phyloP scores from a whole-genome alignment of 2,113 vertebrate genomes.

The Scomber colias region DNA sequence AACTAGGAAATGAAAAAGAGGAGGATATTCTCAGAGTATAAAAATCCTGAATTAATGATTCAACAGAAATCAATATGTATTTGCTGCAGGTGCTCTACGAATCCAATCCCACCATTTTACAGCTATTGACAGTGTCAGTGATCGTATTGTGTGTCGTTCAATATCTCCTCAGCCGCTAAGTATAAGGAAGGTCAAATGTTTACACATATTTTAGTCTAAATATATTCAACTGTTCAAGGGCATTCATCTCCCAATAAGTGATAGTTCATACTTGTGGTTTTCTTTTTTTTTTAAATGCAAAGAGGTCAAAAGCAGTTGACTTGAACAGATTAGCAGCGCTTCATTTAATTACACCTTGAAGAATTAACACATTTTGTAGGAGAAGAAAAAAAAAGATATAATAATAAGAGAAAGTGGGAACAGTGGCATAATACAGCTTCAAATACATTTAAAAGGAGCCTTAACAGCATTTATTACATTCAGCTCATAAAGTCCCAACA shows the following conservation, averaged over 20 bases:
- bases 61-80: not conserved
- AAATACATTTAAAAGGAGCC: not conserved
- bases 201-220: not conserved
- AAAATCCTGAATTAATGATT: slow-evolving; percentile 18
- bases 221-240: not conserved
- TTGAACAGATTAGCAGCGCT: not conserved
- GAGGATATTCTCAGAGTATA: not conserved
- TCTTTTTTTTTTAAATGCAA: not conserved
- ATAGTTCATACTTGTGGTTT: not conserved
- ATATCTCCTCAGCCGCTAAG: not conserved
- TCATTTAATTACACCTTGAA: not conserved
- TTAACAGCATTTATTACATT: not conserved
- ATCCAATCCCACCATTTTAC: not conserved
- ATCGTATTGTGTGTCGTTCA: not conserved
- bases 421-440: not conserved
- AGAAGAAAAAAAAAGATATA: not conserved
- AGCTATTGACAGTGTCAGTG: not conserved
- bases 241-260: not conserved
- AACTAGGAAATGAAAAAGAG: slow-evolving; percentile 41
- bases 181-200: slow-evolving; percentile 18
- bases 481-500: not conserved
- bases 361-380: not conserved
- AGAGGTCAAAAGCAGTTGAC: not conserved
- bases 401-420: not conserved
- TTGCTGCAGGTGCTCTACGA: not conserved